phyloP scores from a whole-genome alignment of 2,888 invertebrate species.

The Coleophora flavipennella region DNA sequence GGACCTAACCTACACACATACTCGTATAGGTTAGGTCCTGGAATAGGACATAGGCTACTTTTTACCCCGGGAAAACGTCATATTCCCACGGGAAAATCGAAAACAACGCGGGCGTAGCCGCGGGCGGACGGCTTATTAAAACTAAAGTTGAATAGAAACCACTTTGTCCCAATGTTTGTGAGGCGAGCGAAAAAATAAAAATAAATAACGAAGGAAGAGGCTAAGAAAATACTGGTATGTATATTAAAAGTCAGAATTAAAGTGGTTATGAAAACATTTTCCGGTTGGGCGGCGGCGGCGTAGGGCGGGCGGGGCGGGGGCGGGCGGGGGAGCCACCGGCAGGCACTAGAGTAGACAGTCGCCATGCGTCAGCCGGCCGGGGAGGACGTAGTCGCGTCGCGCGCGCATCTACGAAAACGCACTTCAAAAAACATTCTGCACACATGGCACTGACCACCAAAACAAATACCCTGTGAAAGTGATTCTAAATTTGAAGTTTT shows the following conservation, averaged over 20 bases:
- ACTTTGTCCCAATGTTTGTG: no score
- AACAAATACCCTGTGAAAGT: background rate
- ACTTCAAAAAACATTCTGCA: background rate
- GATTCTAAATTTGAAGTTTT: constrained; percentile 1
- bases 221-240: no score
- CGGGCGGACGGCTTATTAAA: no score
- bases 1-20: no score
- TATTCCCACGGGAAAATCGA: no score
- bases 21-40: no score
- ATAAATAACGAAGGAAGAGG: no score
- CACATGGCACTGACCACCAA: background rate
- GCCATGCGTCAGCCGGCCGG: constrained; percentile 35
- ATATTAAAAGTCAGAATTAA: constrained; percentile 31
- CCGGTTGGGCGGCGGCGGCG: constrained; percentile 52
- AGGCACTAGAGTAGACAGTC: constrained; percentile 30
- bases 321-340: constrained; percentile 41
- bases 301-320: constrained; percentile 61
- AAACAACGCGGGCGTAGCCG: no score
- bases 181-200: no score
- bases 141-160: no score
- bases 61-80: no score
- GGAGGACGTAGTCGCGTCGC: constrained; percentile 32
- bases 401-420: constrained; percentile 3
- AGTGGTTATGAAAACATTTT: constrained; percentile 37
- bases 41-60: no score